Evolutionary conservation across 2,113 vertebrate genomes (phyloP).

Genomic region (Atherinomorus stipes): DNA sequence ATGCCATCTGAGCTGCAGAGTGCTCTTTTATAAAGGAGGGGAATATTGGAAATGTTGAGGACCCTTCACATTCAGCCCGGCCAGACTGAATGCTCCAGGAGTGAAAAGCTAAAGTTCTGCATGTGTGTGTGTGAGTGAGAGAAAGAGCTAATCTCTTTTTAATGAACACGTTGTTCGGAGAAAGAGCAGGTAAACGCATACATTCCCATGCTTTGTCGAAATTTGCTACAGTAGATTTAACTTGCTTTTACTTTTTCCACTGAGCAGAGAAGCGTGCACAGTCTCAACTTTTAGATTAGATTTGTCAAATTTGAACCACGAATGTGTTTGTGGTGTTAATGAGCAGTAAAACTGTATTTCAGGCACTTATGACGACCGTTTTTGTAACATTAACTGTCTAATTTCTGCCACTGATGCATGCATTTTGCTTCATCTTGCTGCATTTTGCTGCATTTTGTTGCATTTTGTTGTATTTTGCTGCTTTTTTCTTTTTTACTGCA

Average conservation of each 20-base stretch:
- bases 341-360: not conserved
- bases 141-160: slow-evolving; percentile 82
- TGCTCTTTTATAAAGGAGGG: slow-evolving; percentile 51
- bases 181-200: slow-evolving; percentile 63
- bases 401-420: no score
- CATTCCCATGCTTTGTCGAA: slow-evolving; percentile 43
- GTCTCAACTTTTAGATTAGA: slow-evolving; percentile 9
- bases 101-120: slow-evolving; percentile 64
- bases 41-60: slow-evolving; percentile 70
- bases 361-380: no score
- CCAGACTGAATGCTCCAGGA: slow-evolving; percentile 47
- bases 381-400: no score
- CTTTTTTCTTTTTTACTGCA: no score
- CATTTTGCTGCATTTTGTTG: no score
- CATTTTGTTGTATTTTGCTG: no score
- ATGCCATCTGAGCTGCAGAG: slow-evolving; percentile 50
- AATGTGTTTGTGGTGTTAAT: not conserved
- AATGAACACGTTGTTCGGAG: slow-evolving; percentile 74
- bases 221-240: slow-evolving; percentile 51
- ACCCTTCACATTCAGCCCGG: slow-evolving; percentile 61
- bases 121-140: slow-evolving; percentile 10
- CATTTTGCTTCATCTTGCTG: no score
- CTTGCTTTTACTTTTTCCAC: slow-evolving; percentile 21
- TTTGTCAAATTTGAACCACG: not conserved
- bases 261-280: slow-evolving; percentile 9